Evolutionary conservation across 2,113 vertebrate species (phyloP).

Genomic region (Crocuta crocuta): DNA sequence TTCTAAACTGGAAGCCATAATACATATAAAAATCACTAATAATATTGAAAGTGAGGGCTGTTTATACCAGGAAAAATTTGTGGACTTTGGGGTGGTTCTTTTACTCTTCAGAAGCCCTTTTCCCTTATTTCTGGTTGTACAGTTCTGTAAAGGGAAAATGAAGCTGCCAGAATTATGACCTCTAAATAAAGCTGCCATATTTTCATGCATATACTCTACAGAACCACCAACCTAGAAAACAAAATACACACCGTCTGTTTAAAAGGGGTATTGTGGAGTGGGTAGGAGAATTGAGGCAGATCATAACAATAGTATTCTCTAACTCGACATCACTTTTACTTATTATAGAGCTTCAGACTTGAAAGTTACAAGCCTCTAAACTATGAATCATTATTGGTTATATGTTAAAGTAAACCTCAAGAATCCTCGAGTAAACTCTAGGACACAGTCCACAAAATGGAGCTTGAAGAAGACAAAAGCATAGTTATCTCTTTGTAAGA

Average conservation of each 20-base stretch:
- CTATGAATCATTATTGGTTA: not conserved
- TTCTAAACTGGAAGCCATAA: slow-evolving; percentile 24
- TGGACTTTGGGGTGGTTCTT: not conserved
- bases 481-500: not conserved
- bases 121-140: not conserved
- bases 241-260: not conserved
- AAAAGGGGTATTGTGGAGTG: not conserved
- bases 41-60: not conserved
- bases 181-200: not conserved
- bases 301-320: not conserved
- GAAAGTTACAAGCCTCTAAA: not conserved
- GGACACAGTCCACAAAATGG: not conserved
- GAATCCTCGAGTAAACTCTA: not conserved
- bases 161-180: not conserved
- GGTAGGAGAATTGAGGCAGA: not conserved
- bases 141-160: not conserved
- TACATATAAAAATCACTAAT: not conserved
- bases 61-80: not conserved
- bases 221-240: not conserved
- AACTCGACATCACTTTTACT: not conserved
- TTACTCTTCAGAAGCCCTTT: not conserved
- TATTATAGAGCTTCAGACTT: not conserved
- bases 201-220: not conserved
- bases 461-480: not conserved
- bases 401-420: not conserved